Evolutionary conservation across 2,888 invertebrate genomes (phyloP).

Genomic region (Stomorhina lunata): DNA sequence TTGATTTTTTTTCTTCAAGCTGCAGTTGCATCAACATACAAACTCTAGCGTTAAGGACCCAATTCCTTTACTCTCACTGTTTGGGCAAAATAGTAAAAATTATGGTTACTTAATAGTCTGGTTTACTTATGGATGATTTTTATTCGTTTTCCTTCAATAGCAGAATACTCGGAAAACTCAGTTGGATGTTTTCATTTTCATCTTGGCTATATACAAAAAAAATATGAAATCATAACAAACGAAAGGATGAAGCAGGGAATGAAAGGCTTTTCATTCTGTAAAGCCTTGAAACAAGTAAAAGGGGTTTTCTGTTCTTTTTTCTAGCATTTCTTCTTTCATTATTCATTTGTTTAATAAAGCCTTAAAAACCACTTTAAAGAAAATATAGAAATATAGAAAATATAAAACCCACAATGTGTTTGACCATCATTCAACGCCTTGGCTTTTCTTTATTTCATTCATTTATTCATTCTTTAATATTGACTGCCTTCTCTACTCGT

Average conservation of each 20-base stretch:
- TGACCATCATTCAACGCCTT: slow-evolving; percentile 61
- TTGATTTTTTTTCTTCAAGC: neutral
- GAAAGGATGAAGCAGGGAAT: neutral
- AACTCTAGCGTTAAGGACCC: slow-evolving; percentile 14
- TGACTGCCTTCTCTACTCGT: slow-evolving; percentile 21
- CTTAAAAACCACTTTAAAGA: slow-evolving; percentile 40
- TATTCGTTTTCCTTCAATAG: neutral
- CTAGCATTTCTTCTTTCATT: neutral
- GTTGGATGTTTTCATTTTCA: slow-evolving; percentile 39
- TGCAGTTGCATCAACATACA: slow-evolving; percentile 13
- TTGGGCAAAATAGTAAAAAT: slow-evolving; percentile 34
- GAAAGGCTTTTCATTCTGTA: too few relatives aligned
- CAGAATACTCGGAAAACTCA: neutral
- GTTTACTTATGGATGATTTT: slow-evolving; percentile 46
- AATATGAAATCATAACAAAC: slow-evolving; percentile 6
- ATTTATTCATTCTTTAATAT: too few relatives aligned
- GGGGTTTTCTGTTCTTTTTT: neutral
- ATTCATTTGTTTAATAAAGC: slow-evolving; percentile 27
- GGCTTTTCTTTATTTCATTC: slow-evolving; percentile 44
- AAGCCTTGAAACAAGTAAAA: slow-evolving; percentile 13
- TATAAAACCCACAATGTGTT: slow-evolving; percentile 51
- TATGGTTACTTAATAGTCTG: slow-evolving; percentile 53
- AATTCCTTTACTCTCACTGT: neutral
- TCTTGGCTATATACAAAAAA: slow-evolving; percentile 9
- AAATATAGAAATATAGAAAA: slow-evolving; percentile 10